Base-by-base conservation (phyloP, 2,888 invertebrate species). In the Sericinus montela region DNA sequence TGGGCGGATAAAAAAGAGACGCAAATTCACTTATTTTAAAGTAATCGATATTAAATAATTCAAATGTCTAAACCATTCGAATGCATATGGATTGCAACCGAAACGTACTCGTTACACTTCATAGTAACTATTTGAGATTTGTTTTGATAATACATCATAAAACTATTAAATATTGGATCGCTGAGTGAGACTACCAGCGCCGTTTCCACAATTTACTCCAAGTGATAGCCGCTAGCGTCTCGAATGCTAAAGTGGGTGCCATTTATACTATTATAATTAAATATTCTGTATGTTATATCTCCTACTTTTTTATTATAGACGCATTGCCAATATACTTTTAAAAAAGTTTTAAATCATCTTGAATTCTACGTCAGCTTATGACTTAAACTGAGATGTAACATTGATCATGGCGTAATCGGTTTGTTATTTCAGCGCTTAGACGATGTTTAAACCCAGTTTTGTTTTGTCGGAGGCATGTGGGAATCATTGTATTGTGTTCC, bases 121-220 rank as follows among this genome's bases (percentile, higher is more conserved):
- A 77, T 77, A 84, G 78, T 80, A 80, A 84, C 81, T 83, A 73
- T 68, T 71, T 72, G 69, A 75, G 86, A 86, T 86, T 86, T 89
- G 89, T 89, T 89, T 87, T 89, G 87, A 89, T 87, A 89, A 89
- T 89, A 89, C 85, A 89, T 89, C 89, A 89, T 89, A 89, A 89
- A 87, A 88, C 87, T 89, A 89, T 89, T 89, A 89, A 89, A 89
- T 89, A 89, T 89, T 84, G 75, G 78, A 80, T 78, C 85, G 89
- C 77, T 83, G 89, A 89, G 88, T 88, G 89, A 89, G 87, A 88
- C 79, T 88, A 84, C 67, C 89, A 80, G 75, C 73, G 78, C 83
- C 76, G 80, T 80, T 77, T 79, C 74, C 72, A 73, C 64, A 71
- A 63, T 63, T 57, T 56, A 63, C 67, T 57, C 51, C 63, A 80